These are phyloP conservation scores for Tachystola acroxantha DNA, from an alignment of 2,888 invertebrate genomes.

Conservation along the genomic window DNA sequence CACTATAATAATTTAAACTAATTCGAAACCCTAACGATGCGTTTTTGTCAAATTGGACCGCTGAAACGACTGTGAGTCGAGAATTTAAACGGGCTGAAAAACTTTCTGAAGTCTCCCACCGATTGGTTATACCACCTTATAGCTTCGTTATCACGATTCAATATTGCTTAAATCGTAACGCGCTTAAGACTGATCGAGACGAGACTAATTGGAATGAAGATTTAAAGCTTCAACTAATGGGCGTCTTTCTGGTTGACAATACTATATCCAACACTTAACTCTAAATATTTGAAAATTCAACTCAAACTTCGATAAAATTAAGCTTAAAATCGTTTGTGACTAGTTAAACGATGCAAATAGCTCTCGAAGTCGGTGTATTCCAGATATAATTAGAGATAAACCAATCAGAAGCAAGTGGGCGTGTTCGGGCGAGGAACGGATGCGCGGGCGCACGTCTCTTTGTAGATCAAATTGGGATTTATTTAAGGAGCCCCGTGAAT, in stretches of 20 bases:
- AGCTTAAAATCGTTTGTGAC: conserved; percentile 22
- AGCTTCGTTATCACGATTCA: background rate
- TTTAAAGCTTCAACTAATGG: conserved; percentile 69
- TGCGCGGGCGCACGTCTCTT: conserved; percentile 45
- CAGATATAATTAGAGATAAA: conserved; percentile 68
- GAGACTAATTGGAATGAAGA: conserved; percentile 66
- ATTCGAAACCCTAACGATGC: conserved; percentile 60
- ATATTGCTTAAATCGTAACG: background rate
- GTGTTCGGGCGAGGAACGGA: conserved; percentile 31
- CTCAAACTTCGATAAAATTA: conserved; percentile 12
- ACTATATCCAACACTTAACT: conserved; percentile 43
- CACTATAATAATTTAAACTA: conserved; percentile 56
- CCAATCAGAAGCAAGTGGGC: conserved; percentile 61
- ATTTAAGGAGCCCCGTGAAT: conserved; percentile 59
- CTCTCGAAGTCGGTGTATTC: conserved; percentile 44
- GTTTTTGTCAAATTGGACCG: conserved; percentile 72
- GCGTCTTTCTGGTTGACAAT: conserved; percentile 71
- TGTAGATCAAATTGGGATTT: conserved; percentile 60
- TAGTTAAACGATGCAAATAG: conserved; percentile 72
- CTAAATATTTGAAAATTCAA: conserved; percentile 9
- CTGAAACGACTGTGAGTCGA: conserved; percentile 52
- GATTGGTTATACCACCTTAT: background rate
- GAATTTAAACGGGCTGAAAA: conserved; percentile 67
- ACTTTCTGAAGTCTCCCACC: conserved; percentile 25
- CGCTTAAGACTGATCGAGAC: conserved; percentile 25